Evolutionary conservation across 2,888 invertebrate genomes (phyloP), one percentile per base, ranked within the genome.

Genomic region (Caenorhabditis japonica): DNA sequence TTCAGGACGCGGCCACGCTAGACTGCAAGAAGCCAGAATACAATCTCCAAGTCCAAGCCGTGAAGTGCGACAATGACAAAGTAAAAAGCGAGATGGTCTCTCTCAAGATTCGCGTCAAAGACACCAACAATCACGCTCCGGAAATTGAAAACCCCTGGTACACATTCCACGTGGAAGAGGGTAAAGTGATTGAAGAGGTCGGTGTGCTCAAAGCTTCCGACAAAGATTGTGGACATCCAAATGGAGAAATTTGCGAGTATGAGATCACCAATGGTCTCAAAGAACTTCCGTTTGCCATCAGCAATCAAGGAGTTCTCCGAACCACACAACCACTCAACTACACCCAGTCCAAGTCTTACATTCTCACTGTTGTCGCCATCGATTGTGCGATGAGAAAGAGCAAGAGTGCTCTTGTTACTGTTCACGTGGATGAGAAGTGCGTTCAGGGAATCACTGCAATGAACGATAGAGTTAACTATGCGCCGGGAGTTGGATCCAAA

Each of bases 201-300:
- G 91, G 96, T 19, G 92, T 94, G 4, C 93, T 97, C 4, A 93
- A 94, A 87, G 97, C 97, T 3, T 92, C 92, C 0, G 97, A 97
- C 88, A 91, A 93, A 56, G 97, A 97, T 89, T 95, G 95, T 89
- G 94, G 95, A n/a, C 94, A 94, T 41, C 92, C 94, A 66, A 95
- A 93, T 88, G 94, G 94, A 0, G 94, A 95, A 88, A 94, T 97
- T 59, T 97, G 97, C 92, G 94, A 94, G 89, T 99, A 97, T 90
- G 94, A 97, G 89, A 95, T 97, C 79, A 90, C 95, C 53, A 95
- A 87, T 69, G 83, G 82, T 13, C 75, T 84, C 41, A 81, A 83
- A 38, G 83, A 82, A 46, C 75, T 77, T 23, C 87, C 87, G n/a
- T 87, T 87, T 71, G 62, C 73, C n/a, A 85, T 87, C 68, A 80